These are phyloP conservation scores for Amphilophus citrinellus DNA, from an alignment of 2,113 vertebrate species.

Conservation along the genomic window DNA sequence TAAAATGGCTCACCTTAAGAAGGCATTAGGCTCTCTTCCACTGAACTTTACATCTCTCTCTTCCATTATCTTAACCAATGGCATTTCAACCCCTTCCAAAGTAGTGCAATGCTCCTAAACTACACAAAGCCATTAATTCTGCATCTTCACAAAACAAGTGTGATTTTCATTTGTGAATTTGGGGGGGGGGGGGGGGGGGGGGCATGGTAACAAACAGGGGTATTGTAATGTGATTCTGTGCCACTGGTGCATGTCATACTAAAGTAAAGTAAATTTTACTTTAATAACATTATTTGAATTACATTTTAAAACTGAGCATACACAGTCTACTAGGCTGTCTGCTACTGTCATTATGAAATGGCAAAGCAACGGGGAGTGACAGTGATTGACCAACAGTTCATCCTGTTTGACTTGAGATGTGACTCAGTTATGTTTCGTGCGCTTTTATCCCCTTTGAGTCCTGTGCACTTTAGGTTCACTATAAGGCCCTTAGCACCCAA, in stretches of 20 bases:
- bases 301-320: slow-evolving; percentile 8
- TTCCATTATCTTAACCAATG: slow-evolving; percentile 75
- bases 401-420: slow-evolving; percentile 71
- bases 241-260: not conserved
- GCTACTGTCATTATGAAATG: slow-evolving; percentile 37
- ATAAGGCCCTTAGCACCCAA: slow-evolving; percentile 65
- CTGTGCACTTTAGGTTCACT: slow-evolving; percentile 62
- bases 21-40: slow-evolving; percentile 79
- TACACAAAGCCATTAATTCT: slow-evolving; percentile 40
- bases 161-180: slow-evolving; percentile 20
- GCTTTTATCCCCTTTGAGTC: slow-evolving; percentile 57
- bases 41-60: slow-evolving; percentile 77
- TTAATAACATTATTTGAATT: not conserved
- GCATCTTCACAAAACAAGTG: slow-evolving; percentile 25
- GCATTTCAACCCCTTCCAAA: slow-evolving; percentile 71
- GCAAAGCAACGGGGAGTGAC: slow-evolving; percentile 45
- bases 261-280: not conserved
- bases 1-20: slow-evolving; percentile 84
- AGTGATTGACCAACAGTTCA: slow-evolving; percentile 72
- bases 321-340: slow-evolving; percentile 37
- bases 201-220: not conserved
- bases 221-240: slow-evolving; percentile 13
- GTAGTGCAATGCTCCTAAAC: slow-evolving; percentile 55
- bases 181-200: too few species aligned
- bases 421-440: slow-evolving; percentile 68